phyloP scores from a whole-genome alignment of 2,113 vertebrate species.

The Reinhardtius hippoglossoides region DNA sequence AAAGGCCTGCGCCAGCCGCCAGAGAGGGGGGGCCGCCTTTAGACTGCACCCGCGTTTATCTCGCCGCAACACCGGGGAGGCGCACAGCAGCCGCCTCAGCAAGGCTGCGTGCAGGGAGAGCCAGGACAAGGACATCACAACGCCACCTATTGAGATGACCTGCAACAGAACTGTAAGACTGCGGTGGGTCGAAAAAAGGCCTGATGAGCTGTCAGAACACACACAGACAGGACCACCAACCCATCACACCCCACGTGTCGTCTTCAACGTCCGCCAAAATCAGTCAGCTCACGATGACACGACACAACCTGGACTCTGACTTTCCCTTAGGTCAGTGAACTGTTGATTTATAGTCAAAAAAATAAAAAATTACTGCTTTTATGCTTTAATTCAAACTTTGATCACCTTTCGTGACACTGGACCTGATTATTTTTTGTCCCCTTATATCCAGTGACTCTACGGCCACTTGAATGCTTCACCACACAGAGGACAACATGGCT shows the following conservation, averaged over 20 bases:
- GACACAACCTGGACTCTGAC: too few species aligned
- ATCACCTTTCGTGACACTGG: not conserved
- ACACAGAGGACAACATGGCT: not conserved
- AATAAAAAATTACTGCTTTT: too few species aligned
- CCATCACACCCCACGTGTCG: not conserved
- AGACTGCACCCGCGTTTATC: constrained; percentile 90
- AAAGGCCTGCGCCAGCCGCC: constrained; percentile 93
- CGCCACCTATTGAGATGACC: constrained; percentile 59
- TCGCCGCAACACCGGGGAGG: constrained; percentile 89
- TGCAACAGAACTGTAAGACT: constrained; percentile 8
- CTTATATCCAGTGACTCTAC: not conserved
- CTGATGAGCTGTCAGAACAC: constrained; percentile 50
- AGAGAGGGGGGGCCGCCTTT: constrained; percentile 84
- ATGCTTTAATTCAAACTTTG: too few species aligned
- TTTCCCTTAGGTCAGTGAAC: not conserved
- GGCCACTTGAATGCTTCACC: not conserved
- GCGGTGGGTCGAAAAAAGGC: constrained; percentile 26
- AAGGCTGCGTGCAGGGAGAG: constrained; percentile 39
- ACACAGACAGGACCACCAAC: constrained; percentile 36
- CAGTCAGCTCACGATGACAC: not conserved
- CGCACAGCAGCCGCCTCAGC: constrained; percentile 77
- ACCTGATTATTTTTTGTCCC: not conserved
- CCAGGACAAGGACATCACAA: constrained; percentile 79
- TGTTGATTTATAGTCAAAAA: not conserved
- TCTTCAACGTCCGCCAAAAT: not conserved